Evolutionary conservation across 2,888 invertebrate genomes (phyloP), one percentile per base, ranked within the genome.

Genomic region (Plagiodera versicolora): DNA sequence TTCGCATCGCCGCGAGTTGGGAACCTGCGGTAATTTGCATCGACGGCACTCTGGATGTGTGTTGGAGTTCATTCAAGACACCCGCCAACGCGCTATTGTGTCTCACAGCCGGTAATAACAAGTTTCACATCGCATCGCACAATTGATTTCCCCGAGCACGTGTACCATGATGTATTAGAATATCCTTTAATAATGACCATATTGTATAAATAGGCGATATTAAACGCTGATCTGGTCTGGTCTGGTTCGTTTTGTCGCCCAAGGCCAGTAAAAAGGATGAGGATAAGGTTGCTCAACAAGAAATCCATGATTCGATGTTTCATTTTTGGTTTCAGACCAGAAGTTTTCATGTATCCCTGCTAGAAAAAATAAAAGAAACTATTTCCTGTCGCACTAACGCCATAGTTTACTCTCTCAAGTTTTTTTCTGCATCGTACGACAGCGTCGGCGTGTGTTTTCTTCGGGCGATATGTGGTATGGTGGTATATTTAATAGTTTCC

Each of bases 121-220:
- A 78, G 75, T 77, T 77, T 73, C 63, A 65, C 61, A 56, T 59
- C 66, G 66, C 39, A 39, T 32, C 32, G 65, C 74, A 78, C 78
- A 78, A 77, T 78, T 78, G 78, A 77, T 78, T 77, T 75, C 75
- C 72, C 73, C 70, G 74, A 77, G 76, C 78, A 78, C 78, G 78
- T 78, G 78, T 76, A 76, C 66, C 75, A 76, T 78, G 77, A 77
- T 77, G 75, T 77, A 78, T 78, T 77, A 78, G 76, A 78, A 77
- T 76, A 77, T 73, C 70, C 75, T 75, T 75, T 76, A 78, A 77
- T 77, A 78, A 78, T 77, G 77, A 76, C 72, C 72, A 75, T 73
- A 77, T 77, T 74, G 74, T 73, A 73, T 73, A 73, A 71, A 71
- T 67, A 72, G 70, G 67, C 70, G 52, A 54, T 59, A 63, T 60